Evolutionary conservation across 2,797 vertebrate genomes (phyloP), one percentile per base, ranked within the genome.

Genomic region (Todus mexicanus): DNA sequence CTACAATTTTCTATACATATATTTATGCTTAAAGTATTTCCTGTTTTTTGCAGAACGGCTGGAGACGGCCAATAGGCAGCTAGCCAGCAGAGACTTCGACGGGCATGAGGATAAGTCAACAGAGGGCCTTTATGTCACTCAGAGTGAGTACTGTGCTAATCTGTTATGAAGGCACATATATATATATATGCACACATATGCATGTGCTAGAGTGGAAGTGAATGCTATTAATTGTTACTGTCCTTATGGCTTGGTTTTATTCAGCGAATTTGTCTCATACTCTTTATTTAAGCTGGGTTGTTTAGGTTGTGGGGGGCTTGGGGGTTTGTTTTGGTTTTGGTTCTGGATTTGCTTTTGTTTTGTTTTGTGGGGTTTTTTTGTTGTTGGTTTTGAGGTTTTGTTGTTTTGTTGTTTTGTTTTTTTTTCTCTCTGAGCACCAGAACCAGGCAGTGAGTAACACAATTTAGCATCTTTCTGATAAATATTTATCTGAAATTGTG

Each of bases 21-120:
- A 71, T 93, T 95, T 97, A 91, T 96, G 64, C 88, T 93, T 95
- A 70, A 96, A 95, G 84, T 70, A 72, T 97, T 93, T 97, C 91
- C 93, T 97, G 83, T 97, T 95, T 97, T 97, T 93, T 93, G n/a
- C 92, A 98, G 98, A 98, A 80, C 97, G 98, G 33, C 97, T 98
- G 74, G 98, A 98, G 96, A 98, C 98, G 2, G 98, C 98, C 95
- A 98, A 98, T 82, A 98, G 97, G 95, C 98, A 98, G 81, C 97
- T 98, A 37, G 98, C 98, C 87, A 98, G 97, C 97, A 96, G 97
- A 65, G 98, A 98, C 48, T 97, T 98, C 0, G 98, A 98, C 20
- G 97, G 94, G 35, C 97, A 96, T 0, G 98, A 98, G 79, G 98
- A 98, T 53, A 96, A 95, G 91, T 94, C 94, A 54, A 95, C 96